These are phyloP conservation scores for Pteropus rufus DNA, from an alignment of 2,797 vertebrate species.

Conservation along the genomic window DNA sequence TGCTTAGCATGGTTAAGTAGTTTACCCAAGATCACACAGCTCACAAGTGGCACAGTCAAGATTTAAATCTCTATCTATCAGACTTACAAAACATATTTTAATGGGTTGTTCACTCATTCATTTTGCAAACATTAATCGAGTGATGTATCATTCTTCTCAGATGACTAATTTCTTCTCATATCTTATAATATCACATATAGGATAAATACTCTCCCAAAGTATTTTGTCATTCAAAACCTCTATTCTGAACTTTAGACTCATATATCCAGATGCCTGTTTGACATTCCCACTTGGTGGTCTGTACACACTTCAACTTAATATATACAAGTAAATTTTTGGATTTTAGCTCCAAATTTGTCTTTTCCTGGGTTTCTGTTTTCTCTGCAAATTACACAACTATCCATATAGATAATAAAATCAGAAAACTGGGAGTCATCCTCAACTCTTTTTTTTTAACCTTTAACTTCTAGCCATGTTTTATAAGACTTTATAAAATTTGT, in stretches of 20 bases:
- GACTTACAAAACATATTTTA: neutral
- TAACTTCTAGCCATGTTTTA: neutral
- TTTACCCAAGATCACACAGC: neutral
- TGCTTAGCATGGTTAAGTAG: neutral
- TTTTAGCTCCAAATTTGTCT: neutral
- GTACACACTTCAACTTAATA: neutral
- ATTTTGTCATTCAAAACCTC: neutral
- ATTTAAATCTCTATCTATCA: neutral
- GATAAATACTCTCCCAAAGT: neutral
- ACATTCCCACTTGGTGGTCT: neutral
- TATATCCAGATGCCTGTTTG: neutral
- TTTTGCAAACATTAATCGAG: neutral
- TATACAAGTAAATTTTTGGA: neutral
- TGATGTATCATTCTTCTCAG: neutral
- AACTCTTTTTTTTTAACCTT: neutral
- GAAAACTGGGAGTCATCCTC: neutral
- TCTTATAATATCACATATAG: neutral
- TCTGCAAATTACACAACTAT: neutral
- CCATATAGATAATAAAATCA: neutral
- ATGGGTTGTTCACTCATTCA: neutral
- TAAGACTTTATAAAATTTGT: neutral
- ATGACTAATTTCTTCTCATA: neutral
- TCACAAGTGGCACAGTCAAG: neutral
- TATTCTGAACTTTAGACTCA: neutral
- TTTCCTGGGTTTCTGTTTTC: neutral